A percentile compares a stretch with the other conserved stretches of the same genome.
Evolutionary conservation across 2,113 vertebrate species (phyloP).

Genomic region (Hirundichthys speculiger): DNA sequence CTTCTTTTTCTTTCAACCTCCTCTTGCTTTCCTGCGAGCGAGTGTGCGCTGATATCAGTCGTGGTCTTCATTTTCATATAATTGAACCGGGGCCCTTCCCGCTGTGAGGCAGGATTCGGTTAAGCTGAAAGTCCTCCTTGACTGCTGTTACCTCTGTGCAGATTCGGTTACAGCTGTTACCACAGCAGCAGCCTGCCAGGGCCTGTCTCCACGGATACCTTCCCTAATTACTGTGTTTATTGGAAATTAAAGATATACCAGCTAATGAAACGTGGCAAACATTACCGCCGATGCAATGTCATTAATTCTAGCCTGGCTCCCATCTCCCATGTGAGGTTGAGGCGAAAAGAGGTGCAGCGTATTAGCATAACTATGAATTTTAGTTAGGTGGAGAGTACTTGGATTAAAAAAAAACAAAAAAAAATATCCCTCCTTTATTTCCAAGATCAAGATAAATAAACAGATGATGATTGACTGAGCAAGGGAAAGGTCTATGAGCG

Average conservation of each 20-base stretch:
- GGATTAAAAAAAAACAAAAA: slow-evolving; percentile 69
- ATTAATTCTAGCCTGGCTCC: slow-evolving; percentile 81
- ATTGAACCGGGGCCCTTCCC: slow-evolving; percentile 79
- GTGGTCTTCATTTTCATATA: slow-evolving; percentile 83
- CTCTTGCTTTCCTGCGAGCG: slow-evolving; percentile 55
- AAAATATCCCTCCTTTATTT: slow-evolving; percentile 78
- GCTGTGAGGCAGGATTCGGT: slow-evolving; percentile 80
- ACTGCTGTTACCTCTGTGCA: slow-evolving; percentile 76
- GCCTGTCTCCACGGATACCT: slow-evolving; percentile 79
- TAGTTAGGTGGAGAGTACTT: slow-evolving; percentile 80
- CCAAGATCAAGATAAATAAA: slow-evolving; percentile 72
- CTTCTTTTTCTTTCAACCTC: slow-evolving; percentile 3
- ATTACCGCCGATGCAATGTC: slow-evolving; percentile 81
- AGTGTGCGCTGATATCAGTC: slow-evolving; percentile 64
- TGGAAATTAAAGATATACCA: slow-evolving; percentile 87
- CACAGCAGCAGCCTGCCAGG: slow-evolving; percentile 75
- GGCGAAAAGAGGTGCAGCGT: slow-evolving; percentile 62
- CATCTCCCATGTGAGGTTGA: slow-evolving; percentile 75
- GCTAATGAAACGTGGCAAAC: slow-evolving; percentile 84
- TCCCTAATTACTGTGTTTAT: slow-evolving; percentile 85
- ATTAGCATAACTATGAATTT: slow-evolving; percentile 86
- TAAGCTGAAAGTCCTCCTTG: slow-evolving; percentile 78
- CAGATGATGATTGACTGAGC: slow-evolving; percentile 54
- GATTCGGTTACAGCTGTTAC: slow-evolving; percentile 82
- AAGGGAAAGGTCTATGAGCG: slow-evolving; percentile 33